These are phyloP conservation scores for Albula goreensis DNA, from an alignment of 2,113 vertebrate species.

Conservation along the genomic window DNA sequence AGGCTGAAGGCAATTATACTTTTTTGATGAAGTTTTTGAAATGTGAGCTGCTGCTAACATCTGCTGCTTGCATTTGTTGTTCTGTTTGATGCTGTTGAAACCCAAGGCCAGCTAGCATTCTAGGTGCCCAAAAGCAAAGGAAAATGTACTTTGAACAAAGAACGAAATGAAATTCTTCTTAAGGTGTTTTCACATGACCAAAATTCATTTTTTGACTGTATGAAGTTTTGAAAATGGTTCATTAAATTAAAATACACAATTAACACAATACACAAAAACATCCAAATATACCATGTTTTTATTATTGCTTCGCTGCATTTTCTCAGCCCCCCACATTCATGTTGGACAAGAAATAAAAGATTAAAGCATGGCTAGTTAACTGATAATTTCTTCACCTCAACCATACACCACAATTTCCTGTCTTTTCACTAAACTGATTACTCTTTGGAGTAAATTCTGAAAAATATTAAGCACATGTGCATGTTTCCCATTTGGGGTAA, in stretches of 20 bases:
- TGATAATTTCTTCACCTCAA: constrained; percentile 28
- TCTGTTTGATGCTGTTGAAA: neutral
- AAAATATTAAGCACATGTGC: constrained; percentile 36
- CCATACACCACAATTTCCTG: constrained; percentile 42
- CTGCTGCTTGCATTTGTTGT: neutral
- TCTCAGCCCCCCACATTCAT: neutral
- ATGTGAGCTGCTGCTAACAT: neutral
- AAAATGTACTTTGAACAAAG: neutral
- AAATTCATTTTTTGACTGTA: neutral
- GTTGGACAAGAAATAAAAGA: constrained; percentile 4
- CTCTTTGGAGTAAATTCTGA: constrained; percentile 43
- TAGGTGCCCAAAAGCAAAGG: neutral
- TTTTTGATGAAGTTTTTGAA: neutral
- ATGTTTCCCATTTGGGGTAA: constrained; percentile 35
- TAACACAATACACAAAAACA: neutral
- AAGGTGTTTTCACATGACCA: neutral
- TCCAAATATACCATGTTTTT: neutral
- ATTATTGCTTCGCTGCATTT: neutral
- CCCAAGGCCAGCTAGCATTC: neutral
- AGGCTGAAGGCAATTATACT: neutral
- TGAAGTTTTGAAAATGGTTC: neutral
- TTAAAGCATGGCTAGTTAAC: constrained; percentile 20
- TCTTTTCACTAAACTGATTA: constrained; percentile 43
- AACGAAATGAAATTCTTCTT: neutral
- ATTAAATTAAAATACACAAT: neutral